phyloP scores from a whole-genome alignment of 2,888 invertebrate species.

The Poecilus cupreus region DNA sequence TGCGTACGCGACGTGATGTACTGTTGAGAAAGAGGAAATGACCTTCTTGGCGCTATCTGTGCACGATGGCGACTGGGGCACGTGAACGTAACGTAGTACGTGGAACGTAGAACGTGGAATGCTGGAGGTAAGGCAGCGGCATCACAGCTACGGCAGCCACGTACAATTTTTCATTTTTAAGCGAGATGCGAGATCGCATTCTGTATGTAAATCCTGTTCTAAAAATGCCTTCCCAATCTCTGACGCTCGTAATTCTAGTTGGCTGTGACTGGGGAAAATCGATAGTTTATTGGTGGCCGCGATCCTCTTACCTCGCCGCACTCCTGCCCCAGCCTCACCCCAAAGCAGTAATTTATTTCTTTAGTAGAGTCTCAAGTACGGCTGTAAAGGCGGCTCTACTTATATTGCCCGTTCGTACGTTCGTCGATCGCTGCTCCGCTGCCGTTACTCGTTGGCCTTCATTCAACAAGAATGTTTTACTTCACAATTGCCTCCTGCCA shows the following conservation, averaged over 20 bases:
- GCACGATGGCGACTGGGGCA: not conserved
- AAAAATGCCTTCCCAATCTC: conserved; percentile 54
- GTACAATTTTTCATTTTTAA: conserved; percentile 52
- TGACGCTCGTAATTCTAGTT: conserved; percentile 53
- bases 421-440: not conserved
- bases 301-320: not conserved
- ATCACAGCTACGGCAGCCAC: not conserved
- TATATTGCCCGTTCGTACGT: conserved; percentile 24
- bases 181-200: conserved; percentile 46
- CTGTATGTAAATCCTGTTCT: conserved; percentile 54
- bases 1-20: not conserved
- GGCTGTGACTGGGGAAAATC: conserved; percentile 43
- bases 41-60: not conserved
- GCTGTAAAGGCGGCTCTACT: conserved; percentile 35
- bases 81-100: not conserved
- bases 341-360: conserved; percentile 51
- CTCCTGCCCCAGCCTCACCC: not conserved
- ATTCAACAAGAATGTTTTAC: conserved; percentile 17
- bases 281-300: conserved; percentile 53
- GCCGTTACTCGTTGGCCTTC: not conserved
- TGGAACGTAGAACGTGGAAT: not conserved
- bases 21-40: not conserved
- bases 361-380: conserved; percentile 35
- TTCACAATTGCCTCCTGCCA: not conserved
- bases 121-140: not conserved